Percentiles rank a stretch among this genome's conserved stretches.
These are phyloP conservation scores for Rallus limicola DNA, from an alignment of 2,113 vertebrate species.

Conservation along the genomic window DNA sequence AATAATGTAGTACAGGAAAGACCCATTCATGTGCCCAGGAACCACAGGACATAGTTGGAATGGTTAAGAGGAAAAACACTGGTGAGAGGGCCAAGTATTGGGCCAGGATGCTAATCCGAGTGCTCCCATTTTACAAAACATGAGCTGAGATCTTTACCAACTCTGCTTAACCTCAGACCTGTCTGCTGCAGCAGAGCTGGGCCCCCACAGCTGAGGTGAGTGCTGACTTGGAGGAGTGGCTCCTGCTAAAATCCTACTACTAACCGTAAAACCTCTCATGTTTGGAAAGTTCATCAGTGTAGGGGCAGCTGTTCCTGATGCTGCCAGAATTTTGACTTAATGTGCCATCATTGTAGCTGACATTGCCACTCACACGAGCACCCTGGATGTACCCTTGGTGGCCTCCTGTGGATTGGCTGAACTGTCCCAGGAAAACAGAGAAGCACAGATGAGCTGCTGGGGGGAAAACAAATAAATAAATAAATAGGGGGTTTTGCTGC, in stretches of 20 bases:
- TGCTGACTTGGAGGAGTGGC: background rate
- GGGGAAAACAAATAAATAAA: background rate
- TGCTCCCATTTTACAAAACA: background rate
- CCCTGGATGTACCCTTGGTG: background rate
- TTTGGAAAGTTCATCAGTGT: background rate
- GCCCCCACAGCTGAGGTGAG: background rate
- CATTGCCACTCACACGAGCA: fast-evolving
- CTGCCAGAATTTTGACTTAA: background rate
- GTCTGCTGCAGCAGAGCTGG: background rate
- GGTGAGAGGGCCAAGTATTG: background rate
- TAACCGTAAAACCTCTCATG: background rate
- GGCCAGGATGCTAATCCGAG: background rate
- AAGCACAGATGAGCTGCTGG: background rate
- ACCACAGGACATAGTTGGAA: background rate
- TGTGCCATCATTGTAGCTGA: background rate
- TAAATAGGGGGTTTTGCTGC: background rate
- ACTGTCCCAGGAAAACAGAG: background rate
- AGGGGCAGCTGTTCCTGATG: background rate
- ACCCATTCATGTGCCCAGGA: background rate
- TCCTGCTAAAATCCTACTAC: background rate
- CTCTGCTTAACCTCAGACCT: background rate
- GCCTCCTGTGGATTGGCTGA: background rate
- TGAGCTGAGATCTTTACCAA: background rate
- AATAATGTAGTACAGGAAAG: background rate
- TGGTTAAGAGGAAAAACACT: background rate